Base-by-base conservation (phyloP, 1,140 invertebrate species). In the Stenopsyche tienmushanensis region DNA sequence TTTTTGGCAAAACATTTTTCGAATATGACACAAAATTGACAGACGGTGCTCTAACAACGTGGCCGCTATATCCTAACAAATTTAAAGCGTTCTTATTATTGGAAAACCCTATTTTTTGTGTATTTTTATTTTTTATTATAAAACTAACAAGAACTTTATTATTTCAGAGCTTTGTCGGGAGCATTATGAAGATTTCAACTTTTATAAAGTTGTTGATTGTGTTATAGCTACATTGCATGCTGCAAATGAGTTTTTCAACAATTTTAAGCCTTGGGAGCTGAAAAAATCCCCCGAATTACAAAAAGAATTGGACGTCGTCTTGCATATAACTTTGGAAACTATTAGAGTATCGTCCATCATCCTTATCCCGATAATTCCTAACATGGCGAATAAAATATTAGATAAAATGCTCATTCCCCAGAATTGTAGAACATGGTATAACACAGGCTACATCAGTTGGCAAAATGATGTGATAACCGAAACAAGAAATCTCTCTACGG, bases 201-300 rank as follows among this genome's bases (percentile, higher is more conserved):
- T 96, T 75, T 92, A 96, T 80, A 88, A 88, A 77, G 93, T 84
- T 0, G 85, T 94, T 0, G 92, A 97, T 72, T 77, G 78, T 0
- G 84, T 92, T 0, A 90, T 97, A 76, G 75, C 79, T 21, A 82
- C 85, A 2, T 77, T 97, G 7, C 87, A 90, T 73, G 77, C 83
- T 24, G 86, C 90, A 0, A 99, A 99, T 83, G 78, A 85, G 64
- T 93, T 97, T 83, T 87, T 98, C 66, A 87, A 97, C 71, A 78
- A 86, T 3, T 83, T 89, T 60, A 87, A 90, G 76, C 96, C 96
- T 0, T 99, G 97, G 97, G 82, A 88, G 67, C 80, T 98, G 47
- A 73, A 73, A 60, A 82, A 85, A 67, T 71, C 78, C 41, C 69
- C 72, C 0, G 74, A 83, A 58, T 71, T 72, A 21, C 66, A 75